Evolutionary conservation across 2,113 vertebrate species (phyloP).

Genomic region (Muntiacus reevesi): DNA sequence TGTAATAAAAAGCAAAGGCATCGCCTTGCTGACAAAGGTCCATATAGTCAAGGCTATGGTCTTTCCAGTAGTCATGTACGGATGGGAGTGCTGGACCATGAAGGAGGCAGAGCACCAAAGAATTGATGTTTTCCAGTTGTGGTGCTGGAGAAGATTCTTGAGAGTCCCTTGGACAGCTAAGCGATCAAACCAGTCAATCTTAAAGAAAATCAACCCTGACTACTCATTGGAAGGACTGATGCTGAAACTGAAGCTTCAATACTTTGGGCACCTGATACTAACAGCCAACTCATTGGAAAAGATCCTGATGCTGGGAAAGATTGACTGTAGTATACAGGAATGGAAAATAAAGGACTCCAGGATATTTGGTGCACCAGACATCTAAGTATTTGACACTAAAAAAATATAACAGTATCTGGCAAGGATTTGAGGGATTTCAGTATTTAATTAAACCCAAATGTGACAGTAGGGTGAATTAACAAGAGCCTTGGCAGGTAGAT

Average conservation of each 20-base stretch:
- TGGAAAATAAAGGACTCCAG: not conserved
- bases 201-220: not conserved
- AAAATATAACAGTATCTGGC: not conserved
- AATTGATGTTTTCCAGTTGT: not conserved
- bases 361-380: not conserved
- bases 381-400: not conserved
- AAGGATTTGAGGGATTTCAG: not conserved
- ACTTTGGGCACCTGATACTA: not conserved
- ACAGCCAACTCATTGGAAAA: not conserved
- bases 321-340: not conserved
- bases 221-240: not conserved
- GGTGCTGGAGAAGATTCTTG: not conserved
- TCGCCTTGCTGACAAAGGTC: not conserved
- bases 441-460: not conserved
- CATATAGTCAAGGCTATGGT: not conserved
- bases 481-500: not conserved
- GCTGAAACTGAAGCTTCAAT: not conserved
- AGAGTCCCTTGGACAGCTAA: not conserved
- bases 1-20: not conserved
- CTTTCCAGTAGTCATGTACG: not conserved
- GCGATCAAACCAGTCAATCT: not conserved
- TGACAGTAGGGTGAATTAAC: not conserved
- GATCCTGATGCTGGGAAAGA: not conserved
- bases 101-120: not conserved
- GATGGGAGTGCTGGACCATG: not conserved